Evolutionary conservation across 2,888 invertebrate species (phyloP), one percentile per base, ranked within the genome.

Genomic region (Synergus gifuensis): DNA sequence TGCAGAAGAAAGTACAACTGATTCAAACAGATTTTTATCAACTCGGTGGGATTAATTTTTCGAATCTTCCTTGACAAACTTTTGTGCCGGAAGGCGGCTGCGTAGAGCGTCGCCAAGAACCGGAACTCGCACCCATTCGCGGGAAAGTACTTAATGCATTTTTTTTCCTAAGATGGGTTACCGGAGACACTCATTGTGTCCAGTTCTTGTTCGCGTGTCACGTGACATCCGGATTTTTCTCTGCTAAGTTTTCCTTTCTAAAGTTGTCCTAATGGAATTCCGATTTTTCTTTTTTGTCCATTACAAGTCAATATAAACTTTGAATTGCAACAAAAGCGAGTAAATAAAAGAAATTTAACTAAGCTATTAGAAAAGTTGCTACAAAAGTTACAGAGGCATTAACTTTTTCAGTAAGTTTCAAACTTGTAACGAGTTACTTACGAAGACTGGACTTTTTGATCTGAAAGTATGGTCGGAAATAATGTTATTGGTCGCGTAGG

Each of bases 101-200:
- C 85, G 84, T 85, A 81, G 66, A 81, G 79, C 82, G 81, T 81
- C 79, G 83, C 79, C 81, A 78, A 78, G 76, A 66, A 66, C 76
- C 81, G 76, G 78, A 84, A 83, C 79, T 85, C 81, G 81, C 80
- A 83, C 82, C 82, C 82, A 81, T 81, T 81, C 83, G 81, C 77
- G 67, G 82, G 84, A 78, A 82, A 80, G 81, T 81, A 84, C 83
- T 85, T 86, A 86, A 86, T 86, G 84, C 82, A 83, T 81, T 84
- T 86, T 85, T 85, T 86, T 86, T 79, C 80, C 77, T 79, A 83
- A 85, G 85, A 83, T 79, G 80, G 83, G 82, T 81, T 81, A 85
- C 85, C 84, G 83, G 83, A 85, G 84, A 85, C 85, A 83, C 82
- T 82, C 84, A 85, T 84, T 86, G 85, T 86, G 82, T 84, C 81